phyloP scores from a whole-genome alignment of 2,888 invertebrate species.

The Cactoblastis cactorum region DNA sequence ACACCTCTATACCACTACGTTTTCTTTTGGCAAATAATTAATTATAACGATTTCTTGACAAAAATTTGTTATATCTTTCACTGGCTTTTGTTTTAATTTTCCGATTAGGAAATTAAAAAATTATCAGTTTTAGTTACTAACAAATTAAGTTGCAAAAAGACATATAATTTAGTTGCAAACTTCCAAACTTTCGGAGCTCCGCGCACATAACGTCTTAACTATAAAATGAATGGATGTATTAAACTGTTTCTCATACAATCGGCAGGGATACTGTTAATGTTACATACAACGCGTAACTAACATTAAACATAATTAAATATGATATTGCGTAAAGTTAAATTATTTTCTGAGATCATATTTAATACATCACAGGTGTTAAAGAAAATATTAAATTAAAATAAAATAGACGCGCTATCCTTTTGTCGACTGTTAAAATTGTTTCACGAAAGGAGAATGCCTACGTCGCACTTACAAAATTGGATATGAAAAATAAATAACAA shows the following conservation, averaged over 20 bases:
- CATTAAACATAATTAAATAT: constrained; percentile 68
- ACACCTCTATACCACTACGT: neutral
- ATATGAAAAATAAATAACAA: constrained; percentile 17
- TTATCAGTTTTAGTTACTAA: no score
- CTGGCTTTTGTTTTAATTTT: no score
- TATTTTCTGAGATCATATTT: constrained; percentile 82
- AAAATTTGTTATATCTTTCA: no score
- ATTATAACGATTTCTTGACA: neutral
- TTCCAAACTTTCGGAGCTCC: neutral
- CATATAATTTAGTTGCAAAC: neutral
- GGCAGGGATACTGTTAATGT: constrained; percentile 48
- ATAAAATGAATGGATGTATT: constrained; percentile 68
- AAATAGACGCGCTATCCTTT: constrained; percentile 29
- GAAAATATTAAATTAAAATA: constrained; percentile 50
- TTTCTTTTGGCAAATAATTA: neutral
- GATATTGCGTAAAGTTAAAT: constrained; percentile 75
- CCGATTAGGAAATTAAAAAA: no score
- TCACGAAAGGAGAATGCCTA: constrained; percentile 14
- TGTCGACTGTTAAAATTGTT: constrained; percentile 8
- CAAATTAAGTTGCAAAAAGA: neutral
- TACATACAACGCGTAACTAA: constrained; percentile 41
- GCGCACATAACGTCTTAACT: neutral
- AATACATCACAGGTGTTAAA: constrained; percentile 84
- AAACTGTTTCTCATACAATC: constrained; percentile 63
- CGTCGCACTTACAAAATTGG: constrained; percentile 18